Evolutionary conservation across 2,797 vertebrate genomes (phyloP), one percentile per base, ranked within the genome.

Genomic region (Ateles fusciceps): DNA sequence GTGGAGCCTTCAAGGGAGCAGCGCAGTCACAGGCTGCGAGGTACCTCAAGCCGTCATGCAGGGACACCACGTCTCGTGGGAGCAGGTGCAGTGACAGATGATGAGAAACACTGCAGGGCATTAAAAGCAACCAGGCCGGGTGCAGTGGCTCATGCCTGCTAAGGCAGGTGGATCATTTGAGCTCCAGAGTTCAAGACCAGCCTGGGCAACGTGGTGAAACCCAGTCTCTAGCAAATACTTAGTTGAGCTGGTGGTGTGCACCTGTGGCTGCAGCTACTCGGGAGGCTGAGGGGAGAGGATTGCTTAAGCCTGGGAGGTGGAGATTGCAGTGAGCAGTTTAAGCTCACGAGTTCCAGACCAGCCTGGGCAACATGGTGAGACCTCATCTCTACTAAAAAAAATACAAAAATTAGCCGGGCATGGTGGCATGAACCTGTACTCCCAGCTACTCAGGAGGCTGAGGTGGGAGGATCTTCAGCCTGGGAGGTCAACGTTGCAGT

Each of bases 61-160:
- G 21, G 24, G 15, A 50, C n/a, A 5, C 57, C n/a, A 39, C 5
- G 15, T n/a, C 33, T 68, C 15, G 1, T 3, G 3, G 33, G 79
- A 21, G 7, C 0, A 1, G 19, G 2, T 24, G 55, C 84, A 3
- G 1, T 21, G 9, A 28, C 19, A 10, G 33, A 30, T 21, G 30
- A 28, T 19, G 55, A 30, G 61, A 46, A 87, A 33, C 30, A 57
- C 3, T 9, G 19, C n/a, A 24, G 52, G 24, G 12, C 30, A 3
- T 39, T 4, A 6, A 30, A 14, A 48, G 48, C 13, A 28, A 22
- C n/a, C n/a, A 72, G 68, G 61, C 61, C 7, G 33, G 33, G 61
- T 33, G 61, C 0, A 1, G 33, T 68, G 61, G 61, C 33, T 19
- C 61, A 68, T n/a, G 61, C 61, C 61, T 68, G 33, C 61, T 17